These are phyloP conservation scores for Pseudochirops cupreus DNA, from an alignment of 2,797 vertebrate genomes.

Conservation along the genomic window DNA sequence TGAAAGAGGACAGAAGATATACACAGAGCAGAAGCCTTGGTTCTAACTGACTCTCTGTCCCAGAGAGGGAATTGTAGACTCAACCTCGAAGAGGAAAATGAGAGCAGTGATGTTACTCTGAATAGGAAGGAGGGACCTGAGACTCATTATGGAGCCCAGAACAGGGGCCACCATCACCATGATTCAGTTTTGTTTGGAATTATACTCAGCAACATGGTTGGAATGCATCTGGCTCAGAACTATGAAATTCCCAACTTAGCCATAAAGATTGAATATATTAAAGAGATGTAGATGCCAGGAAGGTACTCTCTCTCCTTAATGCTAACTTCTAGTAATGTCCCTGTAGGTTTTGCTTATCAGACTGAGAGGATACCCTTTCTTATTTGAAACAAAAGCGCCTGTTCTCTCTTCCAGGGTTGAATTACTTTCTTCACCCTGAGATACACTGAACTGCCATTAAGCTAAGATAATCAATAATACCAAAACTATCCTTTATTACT, in stretches of 20 bases:
- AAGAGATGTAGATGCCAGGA: conserved; percentile 92
- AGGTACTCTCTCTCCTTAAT: conserved; percentile 87
- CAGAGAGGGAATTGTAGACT: neutral
- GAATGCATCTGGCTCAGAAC: neutral
- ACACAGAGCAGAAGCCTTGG: neutral
- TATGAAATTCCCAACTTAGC: conserved; percentile 90
- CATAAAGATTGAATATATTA: conserved; percentile 92
- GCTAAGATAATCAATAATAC: neutral
- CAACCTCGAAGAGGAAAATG: neutral
- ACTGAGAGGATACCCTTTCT: neutral
- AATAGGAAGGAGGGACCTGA: neutral
- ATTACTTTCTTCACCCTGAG: neutral
- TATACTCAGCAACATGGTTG: neutral
- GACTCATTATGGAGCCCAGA: neutral
- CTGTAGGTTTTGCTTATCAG: neutral
- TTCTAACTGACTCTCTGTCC: neutral
- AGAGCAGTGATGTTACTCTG: neutral
- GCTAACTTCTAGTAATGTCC: no score
- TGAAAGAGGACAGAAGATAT: neutral
- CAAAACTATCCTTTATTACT: neutral
- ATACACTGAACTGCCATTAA: neutral
- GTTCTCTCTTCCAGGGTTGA: neutral
- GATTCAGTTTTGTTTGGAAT: neutral
- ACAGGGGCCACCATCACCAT: neutral
- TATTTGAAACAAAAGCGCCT: neutral